Evolutionary conservation across 2,888 invertebrate species (phyloP).

Genomic region (Nematopogon swammerdamellus): DNA sequence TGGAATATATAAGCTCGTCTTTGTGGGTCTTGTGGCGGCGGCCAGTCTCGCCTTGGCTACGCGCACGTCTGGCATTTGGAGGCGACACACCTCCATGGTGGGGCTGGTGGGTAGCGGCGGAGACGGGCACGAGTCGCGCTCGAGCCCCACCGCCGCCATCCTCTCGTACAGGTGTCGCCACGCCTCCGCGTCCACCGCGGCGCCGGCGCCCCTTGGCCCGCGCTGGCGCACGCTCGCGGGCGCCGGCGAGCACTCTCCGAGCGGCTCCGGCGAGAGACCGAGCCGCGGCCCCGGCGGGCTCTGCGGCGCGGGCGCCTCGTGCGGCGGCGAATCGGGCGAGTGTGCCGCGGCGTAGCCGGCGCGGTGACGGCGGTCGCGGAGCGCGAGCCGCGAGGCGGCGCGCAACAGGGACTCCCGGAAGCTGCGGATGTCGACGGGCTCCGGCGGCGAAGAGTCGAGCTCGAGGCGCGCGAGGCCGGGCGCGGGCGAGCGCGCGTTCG

Average conservation of each 20-base stretch:
- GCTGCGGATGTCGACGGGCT: conserved; percentile 10
- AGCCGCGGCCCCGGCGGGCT: conserved; percentile 23
- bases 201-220: too few relatives aligned
- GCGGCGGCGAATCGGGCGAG: neutral
- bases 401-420: conserved; percentile 33
- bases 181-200: conserved; percentile 29
- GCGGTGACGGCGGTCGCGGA: neutral
- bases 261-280: conserved; percentile 31
- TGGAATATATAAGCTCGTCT: conserved; percentile 70
- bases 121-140: conserved; percentile 55
- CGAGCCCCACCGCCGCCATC: conserved; percentile 22
- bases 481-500: conserved; percentile 9
- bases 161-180: conserved; percentile 26
- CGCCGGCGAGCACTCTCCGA: conserved; percentile 24
- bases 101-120: conserved; percentile 83
- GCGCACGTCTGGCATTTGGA: conserved; percentile 53
- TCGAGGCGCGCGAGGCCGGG: conserved; percentile 10
- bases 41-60: conserved; percentile 27
- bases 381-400: neutral
- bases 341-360: conserved; percentile 7
- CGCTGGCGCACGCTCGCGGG: too few relatives aligned
- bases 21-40: too few relatives aligned
- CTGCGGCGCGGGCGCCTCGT: too few relatives aligned
- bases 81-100: conserved; percentile 69
- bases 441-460: conserved; percentile 4